A percentile compares a stretch with the other conserved stretches of the same genome.
Conservation (phyloP, 1,140 invertebrate genomes). For the Drosophila athabasca region DNA sequence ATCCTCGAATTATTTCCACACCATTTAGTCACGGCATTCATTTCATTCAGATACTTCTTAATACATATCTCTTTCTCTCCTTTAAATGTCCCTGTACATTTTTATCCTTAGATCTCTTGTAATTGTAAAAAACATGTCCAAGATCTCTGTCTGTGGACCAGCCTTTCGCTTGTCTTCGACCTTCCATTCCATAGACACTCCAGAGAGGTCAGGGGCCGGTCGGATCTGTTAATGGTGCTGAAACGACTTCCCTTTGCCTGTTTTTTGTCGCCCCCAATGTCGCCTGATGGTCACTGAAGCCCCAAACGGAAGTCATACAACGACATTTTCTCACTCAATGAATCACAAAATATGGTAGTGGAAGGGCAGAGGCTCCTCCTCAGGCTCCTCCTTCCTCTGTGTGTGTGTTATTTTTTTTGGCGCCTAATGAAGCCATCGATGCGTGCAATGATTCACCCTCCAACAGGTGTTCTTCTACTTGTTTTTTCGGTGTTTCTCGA, state of each 20-base stretch:
- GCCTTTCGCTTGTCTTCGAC: slow-evolving; percentile 6
- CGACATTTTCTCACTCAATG: slow-evolving; percentile 74
- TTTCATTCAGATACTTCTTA: background rate
- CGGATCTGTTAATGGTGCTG: slow-evolving; percentile 47
- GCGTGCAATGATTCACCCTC: slow-evolving; percentile 33
- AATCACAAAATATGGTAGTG: slow-evolving; percentile 50
- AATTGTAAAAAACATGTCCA: too few species aligned
- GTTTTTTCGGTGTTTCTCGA: slow-evolving; percentile 20
- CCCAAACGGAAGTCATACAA: slow-evolving; percentile 59
- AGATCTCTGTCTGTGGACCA: background rate
- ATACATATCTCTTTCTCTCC: too few species aligned
- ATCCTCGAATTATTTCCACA: slow-evolving; percentile 19
- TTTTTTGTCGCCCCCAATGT: slow-evolving; percentile 48
- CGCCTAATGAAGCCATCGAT: slow-evolving; percentile 59
- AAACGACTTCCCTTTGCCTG: slow-evolving; percentile 60
- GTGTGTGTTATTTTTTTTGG: slow-evolving; percentile 20
- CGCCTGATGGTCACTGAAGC: slow-evolving; percentile 40
- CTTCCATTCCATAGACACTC: background rate
- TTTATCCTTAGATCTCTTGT: too few species aligned
- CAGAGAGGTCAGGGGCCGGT: background rate
- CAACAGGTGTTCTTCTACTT: slow-evolving; percentile 35
- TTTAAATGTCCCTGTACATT: too few species aligned
- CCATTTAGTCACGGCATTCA: slow-evolving; percentile 17
- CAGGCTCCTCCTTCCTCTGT: background rate
- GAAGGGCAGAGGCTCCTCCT: background rate